Conservation (phyloP, 2,113 vertebrate species). For the Neopipo cinnamomea region DNA sequence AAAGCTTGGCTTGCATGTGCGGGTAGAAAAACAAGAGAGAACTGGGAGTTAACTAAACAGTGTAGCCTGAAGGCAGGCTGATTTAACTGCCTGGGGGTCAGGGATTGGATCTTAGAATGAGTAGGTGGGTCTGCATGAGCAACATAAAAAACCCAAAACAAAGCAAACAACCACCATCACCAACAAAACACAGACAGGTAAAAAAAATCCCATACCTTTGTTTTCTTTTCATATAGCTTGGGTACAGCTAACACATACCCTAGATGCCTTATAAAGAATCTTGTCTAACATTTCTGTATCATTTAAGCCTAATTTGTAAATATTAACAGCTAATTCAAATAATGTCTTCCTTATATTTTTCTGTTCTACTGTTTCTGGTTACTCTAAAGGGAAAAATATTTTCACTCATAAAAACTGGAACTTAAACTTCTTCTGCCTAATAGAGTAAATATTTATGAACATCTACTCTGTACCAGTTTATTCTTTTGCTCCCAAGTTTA, state of each 20-base stretch:
- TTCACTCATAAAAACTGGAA: background rate
- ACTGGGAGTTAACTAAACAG: background rate
- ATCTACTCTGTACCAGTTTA: background rate
- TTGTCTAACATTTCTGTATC: background rate
- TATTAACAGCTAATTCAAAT: background rate
- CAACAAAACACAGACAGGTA: background rate
- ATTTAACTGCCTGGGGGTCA: background rate
- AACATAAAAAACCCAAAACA: background rate
- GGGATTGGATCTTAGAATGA: background rate
- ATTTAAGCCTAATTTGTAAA: conserved; percentile 4
- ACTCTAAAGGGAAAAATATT: background rate
- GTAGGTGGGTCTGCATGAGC: background rate
- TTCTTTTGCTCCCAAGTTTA: background rate
- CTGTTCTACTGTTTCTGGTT: background rate
- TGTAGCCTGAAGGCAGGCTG: background rate
- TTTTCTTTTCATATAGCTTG: background rate
- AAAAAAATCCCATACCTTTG: background rate
- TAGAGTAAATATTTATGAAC: background rate
- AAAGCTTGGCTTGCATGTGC: background rate
- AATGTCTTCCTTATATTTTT: background rate
- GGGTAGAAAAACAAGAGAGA: background rate
- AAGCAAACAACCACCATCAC: background rate
- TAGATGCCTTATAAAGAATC: background rate
- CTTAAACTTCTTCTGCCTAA: background rate
- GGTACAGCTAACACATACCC: background rate